A percentile compares a stretch with the other conserved stretches of the same genome.
Conservation (phyloP, 2,888 invertebrate species). For the Pyrgus malvae region DNA sequence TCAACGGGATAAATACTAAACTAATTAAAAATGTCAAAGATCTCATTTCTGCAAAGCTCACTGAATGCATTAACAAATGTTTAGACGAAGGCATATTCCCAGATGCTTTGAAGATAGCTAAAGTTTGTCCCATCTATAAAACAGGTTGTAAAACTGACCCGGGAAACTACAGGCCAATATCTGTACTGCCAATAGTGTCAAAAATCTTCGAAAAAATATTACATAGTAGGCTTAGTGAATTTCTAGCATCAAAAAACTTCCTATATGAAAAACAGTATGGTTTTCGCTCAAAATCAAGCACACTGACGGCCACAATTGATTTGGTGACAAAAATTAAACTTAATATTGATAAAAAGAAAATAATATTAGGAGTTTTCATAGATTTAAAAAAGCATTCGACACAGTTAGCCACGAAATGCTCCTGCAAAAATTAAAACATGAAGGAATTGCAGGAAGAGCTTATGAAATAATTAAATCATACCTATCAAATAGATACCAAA, state of each 20-base stretch:
- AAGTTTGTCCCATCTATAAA: slow-evolving; percentile 33
- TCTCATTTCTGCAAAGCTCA: neutral
- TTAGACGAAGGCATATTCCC: neutral
- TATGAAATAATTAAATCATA: neutral
- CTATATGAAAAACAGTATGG: neutral
- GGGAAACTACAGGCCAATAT: slow-evolving; percentile 31
- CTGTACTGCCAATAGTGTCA: slow-evolving; percentile 22
- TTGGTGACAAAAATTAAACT: neutral
- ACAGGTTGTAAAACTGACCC: slow-evolving; percentile 29
- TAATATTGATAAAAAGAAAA: neutral
- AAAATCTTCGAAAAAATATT: slow-evolving; percentile 1
- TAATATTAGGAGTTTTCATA: neutral
- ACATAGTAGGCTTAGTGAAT: neutral
- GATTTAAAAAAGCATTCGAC: neutral
- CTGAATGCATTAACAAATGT: neutral
- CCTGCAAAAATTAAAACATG: neutral
- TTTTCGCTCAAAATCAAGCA: neutral
- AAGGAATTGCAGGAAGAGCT: neutral
- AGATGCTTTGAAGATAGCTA: slow-evolving; percentile 28
- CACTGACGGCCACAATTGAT: neutral
- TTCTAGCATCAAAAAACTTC: neutral
- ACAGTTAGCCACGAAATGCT: neutral
- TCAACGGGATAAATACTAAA: too few relatives aligned
- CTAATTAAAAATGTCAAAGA: too few relatives aligned
- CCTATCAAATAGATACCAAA: neutral